These are phyloP conservation scores for Selene dorsalis DNA, from an alignment of 2,797 vertebrate species.

Conservation along the genomic window DNA sequence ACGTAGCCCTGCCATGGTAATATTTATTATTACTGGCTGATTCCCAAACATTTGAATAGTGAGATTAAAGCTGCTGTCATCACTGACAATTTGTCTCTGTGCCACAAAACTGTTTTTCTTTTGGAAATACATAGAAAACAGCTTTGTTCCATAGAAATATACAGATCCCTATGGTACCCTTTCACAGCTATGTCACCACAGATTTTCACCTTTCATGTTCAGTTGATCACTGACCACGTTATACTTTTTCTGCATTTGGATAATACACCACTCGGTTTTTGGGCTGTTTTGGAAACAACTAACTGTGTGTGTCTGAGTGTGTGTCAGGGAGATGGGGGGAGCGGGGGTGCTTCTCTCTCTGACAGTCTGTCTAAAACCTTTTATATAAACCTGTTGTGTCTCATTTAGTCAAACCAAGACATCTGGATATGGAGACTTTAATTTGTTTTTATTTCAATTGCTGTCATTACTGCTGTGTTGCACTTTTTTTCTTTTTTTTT, in stretches of 20 bases:
- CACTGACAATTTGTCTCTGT: neutral
- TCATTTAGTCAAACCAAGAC: constrained; percentile 34
- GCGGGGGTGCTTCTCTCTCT: too few relatives aligned
- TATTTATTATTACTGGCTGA: constrained; percentile 15
- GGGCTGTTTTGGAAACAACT: constrained; percentile 4
- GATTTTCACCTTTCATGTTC: neutral
- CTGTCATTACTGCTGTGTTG: constrained; percentile 43
- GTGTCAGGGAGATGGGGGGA: too few relatives aligned
- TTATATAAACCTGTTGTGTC: constrained; percentile 42
- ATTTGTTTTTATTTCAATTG: constrained; percentile 55
- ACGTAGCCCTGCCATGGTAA: constrained; percentile 4
- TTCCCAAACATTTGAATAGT: constrained; percentile 10
- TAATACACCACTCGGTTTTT: neutral
- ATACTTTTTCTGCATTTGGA: neutral
- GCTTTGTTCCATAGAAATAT: neutral
- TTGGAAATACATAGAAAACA: neutral
- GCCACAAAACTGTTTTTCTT: neutral
- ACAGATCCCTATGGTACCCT: neutral
- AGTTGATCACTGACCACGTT: neutral
- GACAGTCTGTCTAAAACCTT: constrained; percentile 2
- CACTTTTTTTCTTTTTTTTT: constrained; percentile 23
- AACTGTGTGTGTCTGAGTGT: neutral
- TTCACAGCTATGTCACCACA: neutral
- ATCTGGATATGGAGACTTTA: constrained; percentile 49
- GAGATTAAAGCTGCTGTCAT: constrained; percentile 9